phyloP scores from a whole-genome alignment of 2,113 vertebrate genomes.

The Gymnogyps californianus region DNA sequence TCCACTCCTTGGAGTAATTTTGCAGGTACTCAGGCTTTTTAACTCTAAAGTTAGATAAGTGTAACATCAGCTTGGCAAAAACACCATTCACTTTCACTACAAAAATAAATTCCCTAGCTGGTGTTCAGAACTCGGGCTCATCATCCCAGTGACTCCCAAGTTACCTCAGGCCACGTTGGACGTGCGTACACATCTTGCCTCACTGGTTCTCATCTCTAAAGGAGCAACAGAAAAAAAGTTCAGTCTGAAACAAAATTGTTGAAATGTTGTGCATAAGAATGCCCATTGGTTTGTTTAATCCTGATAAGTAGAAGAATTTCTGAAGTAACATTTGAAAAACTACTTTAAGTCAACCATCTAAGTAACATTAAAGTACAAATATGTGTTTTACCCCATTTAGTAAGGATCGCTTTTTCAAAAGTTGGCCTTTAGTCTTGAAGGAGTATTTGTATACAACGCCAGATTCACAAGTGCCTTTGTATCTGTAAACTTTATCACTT shows the following conservation, averaged over 20 bases:
- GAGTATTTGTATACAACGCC: not conserved
- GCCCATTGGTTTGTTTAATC: not conserved
- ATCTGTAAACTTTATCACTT: not conserved
- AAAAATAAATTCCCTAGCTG: not conserved
- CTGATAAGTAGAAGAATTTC: not conserved
- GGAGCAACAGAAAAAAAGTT: not conserved
- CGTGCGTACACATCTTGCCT: not conserved
- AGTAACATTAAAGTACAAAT: not conserved
- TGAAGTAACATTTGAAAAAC: not conserved
- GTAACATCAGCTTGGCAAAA: not conserved
- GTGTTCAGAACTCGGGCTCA: not conserved
- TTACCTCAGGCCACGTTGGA: rapidly evolving
- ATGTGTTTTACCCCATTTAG: not conserved
- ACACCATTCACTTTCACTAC: not conserved
- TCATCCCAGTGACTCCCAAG: not conserved
- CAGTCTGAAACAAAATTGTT: not conserved
- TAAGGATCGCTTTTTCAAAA: not conserved
- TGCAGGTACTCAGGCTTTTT: not conserved
- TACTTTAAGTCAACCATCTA: not conserved
- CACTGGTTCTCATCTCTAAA: not conserved
- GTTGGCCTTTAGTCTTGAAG: not conserved
- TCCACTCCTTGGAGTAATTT: not conserved
- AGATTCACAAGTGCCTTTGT: not conserved
- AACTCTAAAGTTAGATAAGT: not conserved
- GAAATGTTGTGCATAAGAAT: not conserved